A percentile compares a stretch with the other conserved stretches of the same genome.
These are phyloP conservation scores for Conger conger DNA, from an alignment of 2,113 vertebrate genomes.

Conservation along the genomic window DNA sequence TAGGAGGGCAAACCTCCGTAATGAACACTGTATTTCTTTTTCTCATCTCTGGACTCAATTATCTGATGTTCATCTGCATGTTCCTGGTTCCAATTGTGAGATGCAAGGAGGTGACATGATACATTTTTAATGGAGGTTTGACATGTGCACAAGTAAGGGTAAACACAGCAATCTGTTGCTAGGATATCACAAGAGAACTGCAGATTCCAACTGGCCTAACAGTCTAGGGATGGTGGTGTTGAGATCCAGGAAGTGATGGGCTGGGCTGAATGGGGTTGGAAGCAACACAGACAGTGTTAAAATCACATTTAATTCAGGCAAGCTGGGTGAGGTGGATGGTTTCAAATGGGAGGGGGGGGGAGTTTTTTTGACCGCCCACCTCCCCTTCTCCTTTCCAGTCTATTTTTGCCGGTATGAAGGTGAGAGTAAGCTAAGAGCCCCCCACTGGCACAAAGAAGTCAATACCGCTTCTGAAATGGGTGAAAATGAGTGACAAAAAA, in stretches of 20 bases:
- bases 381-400: slow-evolving; percentile 57
- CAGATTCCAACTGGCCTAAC: slow-evolving; percentile 67
- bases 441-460: neutral
- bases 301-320: slow-evolving; percentile 62
- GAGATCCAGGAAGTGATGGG: slow-evolving; percentile 72
- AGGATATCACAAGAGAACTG: slow-evolving; percentile 55
- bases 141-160: slow-evolving; percentile 46
- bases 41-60: neutral
- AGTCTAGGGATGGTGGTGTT: slow-evolving; percentile 59
- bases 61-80: neutral
- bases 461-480: slow-evolving; percentile 4
- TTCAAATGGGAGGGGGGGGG: slow-evolving; percentile 37
- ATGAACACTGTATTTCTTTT: neutral
- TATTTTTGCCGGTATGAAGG: slow-evolving; percentile 22
- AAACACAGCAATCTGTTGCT: slow-evolving; percentile 71
- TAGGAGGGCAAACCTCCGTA: neutral
- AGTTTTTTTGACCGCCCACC: slow-evolving; percentile 56
- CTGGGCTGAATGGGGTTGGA: slow-evolving; percentile 42
- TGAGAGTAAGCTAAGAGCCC: slow-evolving; percentile 1
- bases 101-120: slow-evolving; percentile 32
- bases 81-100: neutral
- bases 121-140: slow-evolving; percentile 53
- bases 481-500: neutral
- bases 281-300: slow-evolving; percentile 35
- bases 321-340: slow-evolving; percentile 42